Evolutionary conservation across 2,113 vertebrate species (phyloP), one percentile per base, ranked within the genome.

Genomic region (Heloderma charlesbogerti): DNA sequence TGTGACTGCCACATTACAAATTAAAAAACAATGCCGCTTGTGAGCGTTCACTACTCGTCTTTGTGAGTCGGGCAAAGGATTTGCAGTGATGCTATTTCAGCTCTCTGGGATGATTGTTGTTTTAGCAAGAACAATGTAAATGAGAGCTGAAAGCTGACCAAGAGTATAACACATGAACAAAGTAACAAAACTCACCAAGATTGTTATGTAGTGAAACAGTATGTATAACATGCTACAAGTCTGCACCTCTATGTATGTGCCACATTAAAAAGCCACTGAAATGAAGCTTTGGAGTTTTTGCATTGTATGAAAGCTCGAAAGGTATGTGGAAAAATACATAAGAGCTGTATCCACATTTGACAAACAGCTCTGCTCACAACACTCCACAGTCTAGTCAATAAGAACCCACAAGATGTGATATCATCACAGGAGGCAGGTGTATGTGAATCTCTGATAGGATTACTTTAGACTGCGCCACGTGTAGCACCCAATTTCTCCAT

Each of bases 21-120:
- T 96, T 93, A 96, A 89, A 92, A 94, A 96, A 96, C 92, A 94
- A 92, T 95, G 93, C 74, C 90, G 89, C 91, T 95, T 95, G 93
- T 93, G 93, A 95, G 90, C 79, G 27, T 87, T 96, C 94, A 90
- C 85, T 93, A 87, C 91, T 94, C 88, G 82, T 91, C 93, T 90
- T 87, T 94, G 72, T 94, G 95, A 92, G 86, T 93, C 88, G 94
- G 91, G 94, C 87, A 95, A 94, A 95, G 91, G 60, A 84, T 60
- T 89, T 89, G 92, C 90, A 85, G 40, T 86, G 77, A 91, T 84
- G 40, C 93, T 91, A 51, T 93, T 95, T 89, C 86, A 90, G 89
- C 84, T 80, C 48, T 86, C 89, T 86, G 75, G 66, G 88, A 92
- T 94, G 86, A 88, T 80, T 84, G 77, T 90, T 94, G 89, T 91